Evolutionary conservation across 2,113 vertebrate genomes (phyloP).

Genomic region (Tychaedon coryphoeus): DNA sequence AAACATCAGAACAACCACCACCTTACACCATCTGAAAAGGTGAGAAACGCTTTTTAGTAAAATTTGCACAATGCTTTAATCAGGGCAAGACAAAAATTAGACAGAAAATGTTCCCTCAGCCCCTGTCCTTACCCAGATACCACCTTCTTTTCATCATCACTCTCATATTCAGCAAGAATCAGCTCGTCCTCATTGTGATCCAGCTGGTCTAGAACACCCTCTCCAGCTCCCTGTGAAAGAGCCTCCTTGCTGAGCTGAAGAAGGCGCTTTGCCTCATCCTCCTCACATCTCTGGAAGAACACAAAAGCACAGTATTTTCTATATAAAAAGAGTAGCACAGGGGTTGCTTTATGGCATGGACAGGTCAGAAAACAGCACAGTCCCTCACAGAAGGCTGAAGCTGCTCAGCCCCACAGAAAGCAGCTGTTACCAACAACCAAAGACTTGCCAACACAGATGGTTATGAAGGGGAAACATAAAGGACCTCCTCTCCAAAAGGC

Average conservation of each 20-base stretch:
- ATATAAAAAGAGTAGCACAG: neutral
- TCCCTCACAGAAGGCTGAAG: neutral
- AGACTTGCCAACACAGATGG: neutral
- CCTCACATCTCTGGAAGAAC: constrained; percentile 77
- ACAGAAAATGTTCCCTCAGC: neutral
- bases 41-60: neutral
- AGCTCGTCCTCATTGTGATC: constrained; percentile 84
- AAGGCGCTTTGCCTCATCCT: constrained; percentile 81
- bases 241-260: constrained; percentile 83
- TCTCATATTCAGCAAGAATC: constrained; percentile 90
- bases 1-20: neutral
- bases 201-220: neutral
- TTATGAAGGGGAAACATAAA: neutral
- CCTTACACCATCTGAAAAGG: neutral
- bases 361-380: neutral
- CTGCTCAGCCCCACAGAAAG: neutral
- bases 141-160: constrained; percentile 85
- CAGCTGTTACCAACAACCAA: neutral
- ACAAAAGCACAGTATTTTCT: neutral
- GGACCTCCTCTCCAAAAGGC: neutral
- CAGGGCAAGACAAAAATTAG: neutral
- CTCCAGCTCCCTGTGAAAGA: constrained; percentile 22
- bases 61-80: neutral
- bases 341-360: neutral
- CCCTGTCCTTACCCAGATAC: constrained; percentile 46